These are phyloP conservation scores for Lagorchestes hirsutus DNA, from an alignment of 2,797 vertebrate species.

Conservation along the genomic window DNA sequence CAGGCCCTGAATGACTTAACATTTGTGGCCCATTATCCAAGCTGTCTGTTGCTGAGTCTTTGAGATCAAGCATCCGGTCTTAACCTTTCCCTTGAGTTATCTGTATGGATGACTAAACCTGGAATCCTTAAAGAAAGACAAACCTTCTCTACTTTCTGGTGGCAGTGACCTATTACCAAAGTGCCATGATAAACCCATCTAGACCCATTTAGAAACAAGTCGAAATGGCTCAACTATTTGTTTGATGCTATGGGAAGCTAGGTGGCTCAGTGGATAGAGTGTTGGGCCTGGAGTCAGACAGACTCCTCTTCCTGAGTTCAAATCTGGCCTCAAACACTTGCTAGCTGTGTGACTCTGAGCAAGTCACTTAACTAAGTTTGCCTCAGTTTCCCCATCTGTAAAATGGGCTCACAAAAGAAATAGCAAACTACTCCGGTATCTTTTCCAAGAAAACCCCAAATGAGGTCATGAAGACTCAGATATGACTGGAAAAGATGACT, in stretches of 20 bases:
- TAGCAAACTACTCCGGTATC: background rate
- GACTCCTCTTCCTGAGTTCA: background rate
- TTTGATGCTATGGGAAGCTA: background rate
- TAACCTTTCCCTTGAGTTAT: background rate
- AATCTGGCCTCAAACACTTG: background rate
- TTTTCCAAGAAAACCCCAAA: background rate
- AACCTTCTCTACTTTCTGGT: background rate
- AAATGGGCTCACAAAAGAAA: background rate
- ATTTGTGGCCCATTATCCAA: background rate
- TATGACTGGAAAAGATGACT: background rate
- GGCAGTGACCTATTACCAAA: background rate
- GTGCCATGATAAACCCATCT: background rate
- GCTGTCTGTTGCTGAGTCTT: background rate
- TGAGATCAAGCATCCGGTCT: background rate
- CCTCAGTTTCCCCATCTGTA: background rate
- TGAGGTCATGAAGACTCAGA: background rate
- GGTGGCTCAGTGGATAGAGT: background rate
- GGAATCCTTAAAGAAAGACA: background rate
- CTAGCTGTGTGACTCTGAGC: background rate
- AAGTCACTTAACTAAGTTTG: background rate
- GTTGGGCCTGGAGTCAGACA: background rate
- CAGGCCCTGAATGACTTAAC: background rate
- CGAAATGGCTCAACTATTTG: background rate
- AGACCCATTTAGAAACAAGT: background rate
- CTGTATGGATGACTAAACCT: background rate